Evolutionary conservation across 2,888 invertebrate species (phyloP), one percentile per base, ranked within the genome.

Genomic region (Glyphotaelius pellucidus): DNA sequence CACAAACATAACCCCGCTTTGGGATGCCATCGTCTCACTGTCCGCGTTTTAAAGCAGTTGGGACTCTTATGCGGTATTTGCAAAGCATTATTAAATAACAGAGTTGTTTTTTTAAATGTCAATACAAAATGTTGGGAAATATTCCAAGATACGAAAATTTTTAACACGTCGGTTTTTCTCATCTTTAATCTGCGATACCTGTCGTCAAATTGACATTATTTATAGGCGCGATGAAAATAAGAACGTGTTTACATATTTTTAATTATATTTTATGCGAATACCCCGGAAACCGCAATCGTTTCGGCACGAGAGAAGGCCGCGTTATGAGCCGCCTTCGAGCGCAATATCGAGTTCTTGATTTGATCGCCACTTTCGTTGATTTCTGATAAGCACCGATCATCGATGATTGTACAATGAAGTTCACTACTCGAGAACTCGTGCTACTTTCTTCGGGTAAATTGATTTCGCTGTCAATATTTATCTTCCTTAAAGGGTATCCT

Each of bases 291-390:
- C 67, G 7, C 67, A n/a, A 67, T 67, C 25, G 67, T 67, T 67
- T n/a, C 67, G 67, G 25, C 25, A n/a, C 67, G 25, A 67, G 67
- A 67, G 5, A 67, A 67, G 25, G 67, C 67, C 67, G 67, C 25
- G 67, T 7, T 67, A 67, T 25, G 25, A 67, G 67, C 67, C 67
- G 9, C 67, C 67, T 67, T n/a, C 25, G 52, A 32, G 35, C 35
- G 19, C 35, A 25, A 84, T 35, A 84, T 79, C 25, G 35, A 32
- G 67, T 32, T 79, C 30, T 89, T 79, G 38, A 89, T 89, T 89
- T 25, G 88, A 79, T 89, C 67, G 80, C 25, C 31, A 89, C 88
- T 88, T 88, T 88, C 88, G 35, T 89, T 89, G 88, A 89, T 89
- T 89, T 79, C 79, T 89, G 88, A 89, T 89, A 89, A 80, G 88